Conservation (phyloP, 2,797 vertebrate genomes). For the Eulemur albifrons region DNA sequence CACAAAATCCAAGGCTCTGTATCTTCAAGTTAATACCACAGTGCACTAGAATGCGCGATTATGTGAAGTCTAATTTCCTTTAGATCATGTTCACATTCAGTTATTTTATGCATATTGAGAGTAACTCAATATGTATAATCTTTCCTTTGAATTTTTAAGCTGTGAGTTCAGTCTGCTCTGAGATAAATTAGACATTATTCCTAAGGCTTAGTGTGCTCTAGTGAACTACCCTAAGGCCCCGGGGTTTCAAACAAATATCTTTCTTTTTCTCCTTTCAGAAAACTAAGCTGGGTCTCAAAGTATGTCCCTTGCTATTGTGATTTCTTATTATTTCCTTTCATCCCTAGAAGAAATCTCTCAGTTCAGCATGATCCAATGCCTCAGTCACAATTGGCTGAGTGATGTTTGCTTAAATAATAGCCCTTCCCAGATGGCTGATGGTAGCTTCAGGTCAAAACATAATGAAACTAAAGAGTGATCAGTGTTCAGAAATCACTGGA, state of each 20-base stretch:
- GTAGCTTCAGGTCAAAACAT: constrained; percentile 69
- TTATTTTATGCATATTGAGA: constrained; percentile 44
- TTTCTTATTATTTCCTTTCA: constrained; percentile 75
- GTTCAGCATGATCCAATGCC: constrained; percentile 73
- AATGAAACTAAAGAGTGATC: constrained; percentile 56
- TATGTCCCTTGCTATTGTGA: constrained; percentile 70
- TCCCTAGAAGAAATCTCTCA: constrained; percentile 74
- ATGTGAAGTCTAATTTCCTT: constrained; percentile 66
- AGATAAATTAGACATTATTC: constrained; percentile 70
- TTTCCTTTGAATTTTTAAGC: constrained; percentile 62
- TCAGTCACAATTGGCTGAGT: constrained; percentile 63
- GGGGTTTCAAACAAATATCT: constrained; percentile 67
- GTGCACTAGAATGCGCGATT: constrained; percentile 51
- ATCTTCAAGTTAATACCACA: constrained; percentile 62
- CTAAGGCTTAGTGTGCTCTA: constrained; percentile 64
- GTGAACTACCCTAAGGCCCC: constrained; percentile 55
- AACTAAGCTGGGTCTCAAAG: constrained; percentile 53
- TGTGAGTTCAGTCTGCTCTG: constrained; percentile 63
- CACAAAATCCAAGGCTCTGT: constrained; percentile 47
- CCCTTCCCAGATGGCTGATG: constrained; percentile 74
- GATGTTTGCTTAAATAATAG: constrained; percentile 79
- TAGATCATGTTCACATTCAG: constrained; percentile 52
- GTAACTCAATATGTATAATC: constrained; percentile 42
- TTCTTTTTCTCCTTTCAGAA: constrained; percentile 73
- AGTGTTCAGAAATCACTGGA: constrained; percentile 49